These are phyloP conservation scores for Drosophila prolongata DNA, from an alignment of 2,888 invertebrate genomes.

Conservation along the genomic window DNA sequence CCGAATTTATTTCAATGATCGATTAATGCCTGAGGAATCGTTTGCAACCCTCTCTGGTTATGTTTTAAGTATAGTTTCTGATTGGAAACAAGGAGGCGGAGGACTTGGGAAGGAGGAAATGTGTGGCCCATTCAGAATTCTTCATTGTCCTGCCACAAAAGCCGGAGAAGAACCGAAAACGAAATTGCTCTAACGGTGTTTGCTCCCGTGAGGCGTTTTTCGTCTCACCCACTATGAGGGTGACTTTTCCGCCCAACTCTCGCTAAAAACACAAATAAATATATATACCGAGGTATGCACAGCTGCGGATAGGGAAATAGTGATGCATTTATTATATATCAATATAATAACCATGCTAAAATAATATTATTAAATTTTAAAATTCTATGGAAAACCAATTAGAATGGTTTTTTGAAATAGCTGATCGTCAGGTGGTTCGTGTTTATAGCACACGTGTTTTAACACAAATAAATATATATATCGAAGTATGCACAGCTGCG, in stretches of 20 bases:
- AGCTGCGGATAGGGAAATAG: conserved; percentile 1
- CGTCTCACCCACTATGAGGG: conserved; percentile 30
- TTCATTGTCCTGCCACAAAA: conserved; percentile 25
- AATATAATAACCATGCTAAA: too few relatives aligned
- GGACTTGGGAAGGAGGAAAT: conserved; percentile 2
- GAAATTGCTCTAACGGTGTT: conserved; percentile 31
- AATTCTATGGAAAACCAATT: too few relatives aligned
- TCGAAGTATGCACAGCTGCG: conserved; percentile 11
- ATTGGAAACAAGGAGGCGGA: conserved; percentile 6
- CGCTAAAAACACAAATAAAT: background rate
- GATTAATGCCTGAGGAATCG: conserved; percentile 10
- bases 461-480: conserved; percentile 7
- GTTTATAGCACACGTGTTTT: too few relatives aligned
- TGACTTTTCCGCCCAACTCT: conserved; percentile 46
- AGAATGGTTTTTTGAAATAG: too few relatives aligned
- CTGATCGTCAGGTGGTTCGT: too few relatives aligned
- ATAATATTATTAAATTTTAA: too few relatives aligned
- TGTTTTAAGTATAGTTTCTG: conserved; percentile 16
- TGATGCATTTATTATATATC: background rate
- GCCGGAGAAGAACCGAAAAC: conserved; percentile 18
- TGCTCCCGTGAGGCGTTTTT: conserved; percentile 31
- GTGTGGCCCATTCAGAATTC: background rate
- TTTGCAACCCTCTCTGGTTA: conserved; percentile 8
- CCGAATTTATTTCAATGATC: conserved; percentile 8
- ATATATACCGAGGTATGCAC: conserved; percentile 14